A percentile compares a stretch with the other conserved stretches of the same genome.
Conservation (phyloP, 2,888 invertebrate genomes). For the Trissolcus japonicus region DNA sequence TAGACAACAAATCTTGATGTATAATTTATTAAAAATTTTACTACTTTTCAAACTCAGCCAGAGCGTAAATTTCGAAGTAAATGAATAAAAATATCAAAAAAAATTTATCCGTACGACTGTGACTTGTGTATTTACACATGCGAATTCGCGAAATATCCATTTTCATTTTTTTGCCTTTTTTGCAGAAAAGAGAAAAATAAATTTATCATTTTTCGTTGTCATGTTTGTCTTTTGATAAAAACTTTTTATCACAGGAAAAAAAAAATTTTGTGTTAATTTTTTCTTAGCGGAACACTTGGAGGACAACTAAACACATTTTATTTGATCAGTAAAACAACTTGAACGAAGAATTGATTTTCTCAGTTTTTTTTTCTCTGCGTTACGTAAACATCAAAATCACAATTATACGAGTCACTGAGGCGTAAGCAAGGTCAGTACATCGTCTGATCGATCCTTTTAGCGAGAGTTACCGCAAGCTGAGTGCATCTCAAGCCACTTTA, state of each 20-base stretch:
- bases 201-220: too few relatives aligned
- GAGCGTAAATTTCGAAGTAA: too few relatives aligned
- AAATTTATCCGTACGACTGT: too few relatives aligned
- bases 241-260: not conserved
- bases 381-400: conserved; percentile 52
- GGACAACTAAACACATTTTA: conserved; percentile 9
- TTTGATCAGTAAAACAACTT: conserved; percentile 15
- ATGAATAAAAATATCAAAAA: too few relatives aligned
- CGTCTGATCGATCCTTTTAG: conserved; percentile 47
- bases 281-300: conserved; percentile 7
- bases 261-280: conserved; percentile 7
- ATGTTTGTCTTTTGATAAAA: too few relatives aligned
- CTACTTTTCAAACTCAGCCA: too few relatives aligned
- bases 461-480: conserved; percentile 35
- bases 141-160: too few relatives aligned
- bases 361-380: conserved; percentile 34
- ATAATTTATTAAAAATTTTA: not conserved
- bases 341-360: conserved; percentile 40
- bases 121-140: too few relatives aligned
- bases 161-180: too few relatives aligned
- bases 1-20: not conserved
- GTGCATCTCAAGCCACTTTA: conserved; percentile 34
- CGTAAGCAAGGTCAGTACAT: conserved; percentile 53
- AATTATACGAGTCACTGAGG: conserved; percentile 49
- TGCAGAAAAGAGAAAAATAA: too few relatives aligned